These are phyloP conservation scores for Lamproptera curius DNA, from an alignment of 2,888 invertebrate species.

Conservation along the genomic window DNA sequence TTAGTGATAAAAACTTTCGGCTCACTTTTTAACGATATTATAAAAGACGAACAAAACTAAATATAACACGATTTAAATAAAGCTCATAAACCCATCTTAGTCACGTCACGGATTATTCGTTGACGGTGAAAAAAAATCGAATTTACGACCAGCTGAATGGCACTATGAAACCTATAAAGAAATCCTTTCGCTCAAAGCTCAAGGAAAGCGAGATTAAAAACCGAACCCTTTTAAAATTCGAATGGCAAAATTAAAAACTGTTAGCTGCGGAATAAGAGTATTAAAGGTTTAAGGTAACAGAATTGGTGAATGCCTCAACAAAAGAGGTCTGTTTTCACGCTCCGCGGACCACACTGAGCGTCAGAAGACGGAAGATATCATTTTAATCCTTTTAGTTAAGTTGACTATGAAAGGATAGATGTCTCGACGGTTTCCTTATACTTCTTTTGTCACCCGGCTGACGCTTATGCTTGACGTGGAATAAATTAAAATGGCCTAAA, in stretches of 20 bases:
- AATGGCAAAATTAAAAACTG: slow-evolving; percentile 75
- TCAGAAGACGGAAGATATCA: slow-evolving; percentile 74
- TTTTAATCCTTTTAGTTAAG: slow-evolving; percentile 79
- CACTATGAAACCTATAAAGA: slow-evolving; percentile 48
- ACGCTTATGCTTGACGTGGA: slow-evolving; percentile 46
- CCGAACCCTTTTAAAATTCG: slow-evolving; percentile 62
- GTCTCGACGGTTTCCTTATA: slow-evolving; percentile 59
- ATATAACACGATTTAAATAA: slow-evolving; percentile 19
- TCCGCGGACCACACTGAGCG: slow-evolving; percentile 72
- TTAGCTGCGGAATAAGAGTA: slow-evolving; percentile 71
- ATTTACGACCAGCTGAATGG: slow-evolving; percentile 53
- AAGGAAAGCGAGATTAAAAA: slow-evolving; percentile 66
- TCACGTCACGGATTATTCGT: slow-evolving; percentile 31
- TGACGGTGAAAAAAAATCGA: slow-evolving; percentile 46
- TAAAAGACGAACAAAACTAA: slow-evolving; percentile 1
- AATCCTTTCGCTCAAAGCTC: slow-evolving; percentile 49
- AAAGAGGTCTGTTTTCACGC: slow-evolving; percentile 70
- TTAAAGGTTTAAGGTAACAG: slow-evolving; percentile 74
- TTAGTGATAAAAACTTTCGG: too few species aligned
- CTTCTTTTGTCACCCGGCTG: slow-evolving; percentile 53
- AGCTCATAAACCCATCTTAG: slow-evolving; percentile 27
- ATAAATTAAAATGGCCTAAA: slow-evolving; percentile 38
- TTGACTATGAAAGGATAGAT: slow-evolving; percentile 76
- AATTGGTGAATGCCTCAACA: slow-evolving; percentile 58
- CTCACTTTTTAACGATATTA: slow-evolving; percentile 1